These are phyloP conservation scores for Thumatha senex DNA, from an alignment of 2,888 invertebrate genomes.

Conservation along the genomic window DNA sequence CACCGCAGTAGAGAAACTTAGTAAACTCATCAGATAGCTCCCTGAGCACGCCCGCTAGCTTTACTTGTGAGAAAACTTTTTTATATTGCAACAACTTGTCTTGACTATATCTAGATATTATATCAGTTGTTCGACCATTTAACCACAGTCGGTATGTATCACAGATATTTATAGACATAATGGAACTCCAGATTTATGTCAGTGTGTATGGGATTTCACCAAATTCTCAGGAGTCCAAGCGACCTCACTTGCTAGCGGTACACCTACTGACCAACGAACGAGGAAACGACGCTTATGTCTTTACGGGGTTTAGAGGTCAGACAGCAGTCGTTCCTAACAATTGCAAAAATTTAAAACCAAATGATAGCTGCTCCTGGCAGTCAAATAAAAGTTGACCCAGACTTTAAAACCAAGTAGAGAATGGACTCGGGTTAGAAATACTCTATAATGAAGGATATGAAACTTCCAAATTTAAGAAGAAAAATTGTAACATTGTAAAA, in stretches of 20 bases:
- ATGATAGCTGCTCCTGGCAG: too few species aligned
- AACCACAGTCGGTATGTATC: constrained; percentile 20
- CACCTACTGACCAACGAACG: too few species aligned
- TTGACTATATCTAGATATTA: constrained; percentile 41
- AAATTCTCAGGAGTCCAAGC: too few species aligned
- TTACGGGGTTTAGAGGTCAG: too few species aligned
- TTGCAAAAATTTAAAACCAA: too few species aligned
- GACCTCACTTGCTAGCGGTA: too few species aligned
- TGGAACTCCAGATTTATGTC: background rate
- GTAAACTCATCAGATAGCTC: constrained; percentile 74
- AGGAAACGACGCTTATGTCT: too few species aligned
- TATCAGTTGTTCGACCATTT: constrained; percentile 36
- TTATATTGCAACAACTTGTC: constrained; percentile 61
- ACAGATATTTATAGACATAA: constrained; percentile 6
- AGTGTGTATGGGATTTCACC: background rate
- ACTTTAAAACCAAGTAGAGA: too few species aligned
- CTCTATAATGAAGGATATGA: too few species aligned
- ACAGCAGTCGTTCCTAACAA: too few species aligned
- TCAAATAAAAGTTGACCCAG: too few species aligned
- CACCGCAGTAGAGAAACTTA: constrained; percentile 63
- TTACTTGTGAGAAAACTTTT: constrained; percentile 67
- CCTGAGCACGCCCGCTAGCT: constrained; percentile 59
- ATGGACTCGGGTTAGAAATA: too few species aligned
- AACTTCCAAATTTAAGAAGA: background rate
- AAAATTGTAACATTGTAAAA: constrained; percentile 2